Evolutionary conservation across 2,113 vertebrate species (phyloP).

Genomic region (Erpornis zantholeuca): DNA sequence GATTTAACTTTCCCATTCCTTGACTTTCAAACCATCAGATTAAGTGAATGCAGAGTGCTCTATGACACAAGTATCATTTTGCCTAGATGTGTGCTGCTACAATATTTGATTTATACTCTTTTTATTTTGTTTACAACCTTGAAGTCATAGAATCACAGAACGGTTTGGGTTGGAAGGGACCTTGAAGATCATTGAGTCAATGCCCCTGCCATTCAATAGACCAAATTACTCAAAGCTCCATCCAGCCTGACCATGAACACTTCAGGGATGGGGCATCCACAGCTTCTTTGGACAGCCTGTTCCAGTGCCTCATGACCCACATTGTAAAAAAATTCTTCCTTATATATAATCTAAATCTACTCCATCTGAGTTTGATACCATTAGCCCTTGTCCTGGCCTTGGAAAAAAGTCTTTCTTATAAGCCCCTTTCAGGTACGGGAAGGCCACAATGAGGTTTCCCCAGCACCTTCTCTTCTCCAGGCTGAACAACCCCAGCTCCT

Average conservation of each 20-base stretch:
- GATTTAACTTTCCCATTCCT: background rate
- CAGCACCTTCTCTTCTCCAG: background rate
- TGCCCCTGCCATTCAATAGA: background rate
- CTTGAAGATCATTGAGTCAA: background rate
- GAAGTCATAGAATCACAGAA: background rate
- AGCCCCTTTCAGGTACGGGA: background rate
- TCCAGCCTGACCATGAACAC: background rate
- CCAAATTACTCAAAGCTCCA: background rate
- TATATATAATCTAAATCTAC: background rate
- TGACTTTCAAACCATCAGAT: background rate
- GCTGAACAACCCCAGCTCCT: background rate
- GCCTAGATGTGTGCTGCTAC: background rate
- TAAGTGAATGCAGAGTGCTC: background rate
- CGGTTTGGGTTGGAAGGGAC: background rate
- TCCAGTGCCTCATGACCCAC: background rate
- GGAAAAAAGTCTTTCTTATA: background rate
- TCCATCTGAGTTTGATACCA: background rate
- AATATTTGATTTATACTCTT: background rate
- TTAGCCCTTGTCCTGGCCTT: background rate
- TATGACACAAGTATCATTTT: background rate
- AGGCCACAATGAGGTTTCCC: background rate
- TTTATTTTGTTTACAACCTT: background rate
- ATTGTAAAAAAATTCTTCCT: background rate
- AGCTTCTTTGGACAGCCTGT: background rate
- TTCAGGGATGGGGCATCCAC: background rate